phyloP scores from a whole-genome alignment of 2,888 invertebrate species.

The Eremobia ochroleuca region DNA sequence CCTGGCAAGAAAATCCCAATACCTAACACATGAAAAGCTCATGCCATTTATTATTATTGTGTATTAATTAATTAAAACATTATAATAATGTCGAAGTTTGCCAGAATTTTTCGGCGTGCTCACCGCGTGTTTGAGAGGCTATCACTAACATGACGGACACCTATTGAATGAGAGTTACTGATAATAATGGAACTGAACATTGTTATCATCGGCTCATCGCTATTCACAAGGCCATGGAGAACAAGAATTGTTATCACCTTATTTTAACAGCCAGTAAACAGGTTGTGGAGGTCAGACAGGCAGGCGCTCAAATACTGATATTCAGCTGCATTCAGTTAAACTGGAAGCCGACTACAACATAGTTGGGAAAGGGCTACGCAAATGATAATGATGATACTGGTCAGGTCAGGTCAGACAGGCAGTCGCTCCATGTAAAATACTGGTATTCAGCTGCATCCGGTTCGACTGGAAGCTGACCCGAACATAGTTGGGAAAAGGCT shows the following conservation, averaged over 20 bases:
- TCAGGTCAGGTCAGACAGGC: too few relatives aligned
- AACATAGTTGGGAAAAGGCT: background rate
- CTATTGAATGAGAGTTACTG: constrained; percentile 6
- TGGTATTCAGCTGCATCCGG: background rate
- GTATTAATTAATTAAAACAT: background rate
- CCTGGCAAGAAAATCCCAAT: background rate
- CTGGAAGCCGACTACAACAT: background rate
- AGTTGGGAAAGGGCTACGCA: background rate
- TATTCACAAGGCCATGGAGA: background rate
- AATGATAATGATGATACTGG: too few relatives aligned
- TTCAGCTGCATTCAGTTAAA: background rate
- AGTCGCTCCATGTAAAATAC: background rate
- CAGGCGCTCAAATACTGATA: background rate
- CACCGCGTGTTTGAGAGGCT: constrained; percentile 6
- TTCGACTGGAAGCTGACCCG: background rate
- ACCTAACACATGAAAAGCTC: background rate
- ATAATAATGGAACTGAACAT: background rate
- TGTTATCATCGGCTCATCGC: background rate
- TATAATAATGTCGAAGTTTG: too few relatives aligned
- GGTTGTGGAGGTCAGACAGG: background rate
- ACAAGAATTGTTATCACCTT: background rate
- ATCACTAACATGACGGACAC: background rate
- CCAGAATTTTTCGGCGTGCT: constrained; percentile 3
- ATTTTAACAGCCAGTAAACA: background rate
- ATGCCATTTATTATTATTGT: background rate